These are phyloP conservation scores for Poicephalus meyeri DNA, from an alignment of 2,113 vertebrate species.

Conservation along the genomic window DNA sequence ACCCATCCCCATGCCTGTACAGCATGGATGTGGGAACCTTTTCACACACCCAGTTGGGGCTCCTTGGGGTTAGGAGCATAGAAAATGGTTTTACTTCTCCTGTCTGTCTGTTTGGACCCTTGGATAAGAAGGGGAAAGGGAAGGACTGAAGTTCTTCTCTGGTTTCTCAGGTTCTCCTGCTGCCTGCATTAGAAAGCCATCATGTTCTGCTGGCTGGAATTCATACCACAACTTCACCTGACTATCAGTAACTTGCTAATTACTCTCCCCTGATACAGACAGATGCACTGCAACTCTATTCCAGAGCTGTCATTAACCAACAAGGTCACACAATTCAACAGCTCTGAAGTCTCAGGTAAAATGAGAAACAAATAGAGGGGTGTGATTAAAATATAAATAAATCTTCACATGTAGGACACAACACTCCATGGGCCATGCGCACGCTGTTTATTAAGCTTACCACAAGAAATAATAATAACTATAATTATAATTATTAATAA, in stretches of 20 bases:
- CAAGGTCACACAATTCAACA: conserved; percentile 10
- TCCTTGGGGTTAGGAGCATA: background rate
- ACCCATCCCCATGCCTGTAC: background rate
- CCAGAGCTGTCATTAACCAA: conserved; percentile 35
- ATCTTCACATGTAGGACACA: background rate
- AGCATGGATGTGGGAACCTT: background rate
- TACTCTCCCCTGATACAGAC: background rate
- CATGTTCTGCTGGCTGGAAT: background rate
- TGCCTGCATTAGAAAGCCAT: background rate
- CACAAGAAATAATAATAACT: background rate
- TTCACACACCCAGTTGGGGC: background rate
- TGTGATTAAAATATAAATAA: background rate
- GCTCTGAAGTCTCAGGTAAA: conserved; percentile 8
- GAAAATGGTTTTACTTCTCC: background rate
- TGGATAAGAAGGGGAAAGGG: background rate
- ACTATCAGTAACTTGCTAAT: conserved; percentile 35
- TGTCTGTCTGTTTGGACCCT: background rate
- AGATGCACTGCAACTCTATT: background rate
- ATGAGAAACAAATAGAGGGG: background rate
- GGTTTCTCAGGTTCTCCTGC: background rate
- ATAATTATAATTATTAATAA: background rate
- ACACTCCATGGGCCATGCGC: background rate
- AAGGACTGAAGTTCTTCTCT: background rate
- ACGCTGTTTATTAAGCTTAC: background rate
- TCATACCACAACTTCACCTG: background rate